Evolutionary conservation across 2,113 vertebrate genomes (phyloP), one percentile per base, ranked within the genome.

Genomic region (Lophura nycthemera): DNA sequence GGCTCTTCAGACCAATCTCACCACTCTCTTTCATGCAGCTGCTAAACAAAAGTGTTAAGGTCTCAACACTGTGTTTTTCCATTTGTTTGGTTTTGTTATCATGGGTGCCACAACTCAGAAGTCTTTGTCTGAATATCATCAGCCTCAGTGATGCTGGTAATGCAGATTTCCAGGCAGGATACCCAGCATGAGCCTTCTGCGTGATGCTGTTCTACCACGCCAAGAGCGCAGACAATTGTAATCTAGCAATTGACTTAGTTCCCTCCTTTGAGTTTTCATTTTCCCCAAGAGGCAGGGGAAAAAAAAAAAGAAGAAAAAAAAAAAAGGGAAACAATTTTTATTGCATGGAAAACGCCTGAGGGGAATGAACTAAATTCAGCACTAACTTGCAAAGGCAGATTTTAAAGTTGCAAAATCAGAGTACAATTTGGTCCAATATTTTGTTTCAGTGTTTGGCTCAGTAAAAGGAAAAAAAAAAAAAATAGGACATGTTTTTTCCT

Each of bases 401-500:
- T 86, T 91, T 75, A n/a, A 88, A 93, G 85, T 95, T 95, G 86
- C 94, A 95, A 95, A 96, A 94, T 95, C 91, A 86, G 77, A 92
- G 20, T 40, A 45, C 64, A 90, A 86, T 96, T 96, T 96, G 88
- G 91, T 88, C 93, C 91, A 81, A 90, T 91, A 93, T 90, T 96
- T 89, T 84, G 69, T 83, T 95, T 88, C 73, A 71, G 72, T 5
- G 25, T 82, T 92, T 95, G 93, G 91, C 91, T 93, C 69, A 11
- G 65, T 65, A 24, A 13, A 91, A 56, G 18, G 25, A 52, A 36
- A 70, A 12, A 47, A 38, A n/a, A 34, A 67, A 45, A 91, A 91
- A 83, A 40, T 45, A 87, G 43, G 50, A 91, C 80, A 3, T 92
- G 91, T 94, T 92, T 94, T 88, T 93, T 95, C 93, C 94, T 97